Evolutionary conservation across 2,888 invertebrate species (phyloP).

Genomic region (Tetheella fluctuosa): DNA sequence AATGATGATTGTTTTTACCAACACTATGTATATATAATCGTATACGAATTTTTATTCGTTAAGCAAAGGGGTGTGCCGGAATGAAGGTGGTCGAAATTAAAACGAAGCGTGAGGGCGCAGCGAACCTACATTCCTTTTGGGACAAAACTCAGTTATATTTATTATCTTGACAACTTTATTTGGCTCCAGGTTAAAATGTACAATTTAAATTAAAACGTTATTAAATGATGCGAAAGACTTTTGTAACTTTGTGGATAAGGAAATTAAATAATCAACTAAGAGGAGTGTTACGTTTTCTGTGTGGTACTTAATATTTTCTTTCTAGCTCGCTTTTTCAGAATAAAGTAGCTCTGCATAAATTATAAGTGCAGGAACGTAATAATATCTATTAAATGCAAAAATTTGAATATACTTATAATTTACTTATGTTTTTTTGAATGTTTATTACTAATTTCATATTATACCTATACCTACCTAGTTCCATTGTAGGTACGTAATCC

Average conservation of each 20-base stretch:
- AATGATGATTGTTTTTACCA: not conserved
- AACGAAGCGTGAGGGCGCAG: slow-evolving; percentile 33
- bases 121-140: slow-evolving; percentile 33
- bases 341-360: not conserved
- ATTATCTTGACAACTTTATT: slow-evolving; percentile 44
- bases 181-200: slow-evolving; percentile 34
- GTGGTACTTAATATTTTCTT: not conserved
- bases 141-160: slow-evolving; percentile 37
- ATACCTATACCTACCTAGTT: no score
- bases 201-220: slow-evolving; percentile 34
- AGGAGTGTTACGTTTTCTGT: not conserved
- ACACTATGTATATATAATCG: not conserved
- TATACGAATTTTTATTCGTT: slow-evolving; percentile 15
- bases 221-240: slow-evolving; percentile 26
- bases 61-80: slow-evolving; percentile 36
- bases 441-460: no score
- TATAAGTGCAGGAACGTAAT: not conserved
- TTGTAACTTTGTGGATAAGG: slow-evolving; percentile 9
- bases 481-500: no score
- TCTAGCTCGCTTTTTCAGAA: not conserved
- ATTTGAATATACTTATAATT: no score
- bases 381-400: no score
- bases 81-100: slow-evolving; percentile 44
- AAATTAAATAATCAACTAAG: not conserved
- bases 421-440: no score